Evolutionary conservation across 2,888 invertebrate species (phyloP).

Genomic region (Brachypalpus laphriformis): DNA sequence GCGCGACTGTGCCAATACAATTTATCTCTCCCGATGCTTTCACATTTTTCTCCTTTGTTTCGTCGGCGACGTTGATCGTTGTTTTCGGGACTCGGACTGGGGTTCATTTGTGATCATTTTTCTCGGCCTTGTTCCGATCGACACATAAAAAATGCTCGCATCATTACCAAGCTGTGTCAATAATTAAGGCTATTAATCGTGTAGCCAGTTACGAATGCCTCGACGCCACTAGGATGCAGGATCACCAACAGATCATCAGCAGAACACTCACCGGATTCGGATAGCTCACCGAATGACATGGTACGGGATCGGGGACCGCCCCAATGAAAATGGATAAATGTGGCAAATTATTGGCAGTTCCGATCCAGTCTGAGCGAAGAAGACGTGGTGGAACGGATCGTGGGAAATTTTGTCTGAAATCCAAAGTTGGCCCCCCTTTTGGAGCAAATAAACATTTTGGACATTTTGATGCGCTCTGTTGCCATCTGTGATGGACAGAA

Average conservation of each 20-base stretch:
- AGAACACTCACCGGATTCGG: conserved; percentile 20
- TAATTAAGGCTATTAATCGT: conserved; percentile 74
- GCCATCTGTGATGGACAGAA: conserved; percentile 73
- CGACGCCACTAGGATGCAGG: conserved; percentile 12
- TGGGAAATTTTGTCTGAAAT: no score
- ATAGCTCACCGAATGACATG: conserved; percentile 14
- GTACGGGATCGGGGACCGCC: conserved; percentile 29
- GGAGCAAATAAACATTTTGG: conserved; percentile 69
- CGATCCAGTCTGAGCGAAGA: no score
- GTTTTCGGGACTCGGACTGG: conserved; percentile 34
- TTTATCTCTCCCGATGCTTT: conserved; percentile 72
- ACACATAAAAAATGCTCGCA: conserved; percentile 73
- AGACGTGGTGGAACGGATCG: conserved; percentile 43
- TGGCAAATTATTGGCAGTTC: conserved; percentile 70
- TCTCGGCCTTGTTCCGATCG: conserved; percentile 74
- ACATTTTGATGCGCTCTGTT: conserved; percentile 60
- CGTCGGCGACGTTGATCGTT: conserved; percentile 30
- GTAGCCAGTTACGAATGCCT: conserved; percentile 53
- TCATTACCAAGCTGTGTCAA: conserved; percentile 74
- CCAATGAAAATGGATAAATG: conserved; percentile 58
- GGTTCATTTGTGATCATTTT: conserved; percentile 69
- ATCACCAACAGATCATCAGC: no score
- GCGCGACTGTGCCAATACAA: conserved; percentile 74
- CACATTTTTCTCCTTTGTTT: conserved; percentile 74
- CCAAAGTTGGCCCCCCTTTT: conserved; percentile 56